Evolutionary conservation across 2,888 invertebrate species (phyloP).

Genomic region (Acanthopleura granulata): DNA sequence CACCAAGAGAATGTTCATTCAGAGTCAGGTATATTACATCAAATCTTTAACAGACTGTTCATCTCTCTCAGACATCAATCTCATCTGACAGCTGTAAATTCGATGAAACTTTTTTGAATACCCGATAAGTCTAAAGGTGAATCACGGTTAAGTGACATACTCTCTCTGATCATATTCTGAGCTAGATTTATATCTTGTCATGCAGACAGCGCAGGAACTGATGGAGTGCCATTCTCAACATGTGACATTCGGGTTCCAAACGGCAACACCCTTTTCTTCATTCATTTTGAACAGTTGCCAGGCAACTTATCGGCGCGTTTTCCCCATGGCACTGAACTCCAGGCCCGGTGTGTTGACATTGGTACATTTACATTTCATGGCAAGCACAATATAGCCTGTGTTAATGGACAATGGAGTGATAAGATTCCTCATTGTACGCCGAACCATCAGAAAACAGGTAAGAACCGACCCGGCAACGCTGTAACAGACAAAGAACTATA

Average conservation of each 20-base stretch:
- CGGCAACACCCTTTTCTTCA: not conserved
- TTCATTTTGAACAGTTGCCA: not conserved
- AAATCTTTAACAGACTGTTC: no score
- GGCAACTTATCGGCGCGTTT: not conserved
- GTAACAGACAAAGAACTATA: no score
- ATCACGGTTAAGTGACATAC: no score
- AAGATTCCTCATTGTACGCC: slow-evolving; percentile 4
- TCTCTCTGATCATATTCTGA: not conserved
- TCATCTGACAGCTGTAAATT: no score
- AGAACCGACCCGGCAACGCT: no score
- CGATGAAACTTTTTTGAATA: no score
- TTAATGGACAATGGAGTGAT: not conserved
- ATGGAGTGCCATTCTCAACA: not conserved
- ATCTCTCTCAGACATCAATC: no score
- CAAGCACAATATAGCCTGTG: not conserved
- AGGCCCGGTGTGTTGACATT: slow-evolving; percentile 1
- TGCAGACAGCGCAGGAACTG: not conserved
- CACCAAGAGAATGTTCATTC: no score
- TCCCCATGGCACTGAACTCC: not conserved
- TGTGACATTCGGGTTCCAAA: not conserved
- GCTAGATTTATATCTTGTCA: not conserved
- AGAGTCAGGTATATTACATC: no score
- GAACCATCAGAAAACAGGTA: slow-evolving; percentile 1
- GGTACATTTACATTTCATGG: not conserved
- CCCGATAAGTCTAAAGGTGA: no score